Percentiles rank a stretch among this genome's conserved stretches.
These are phyloP conservation scores for Agrotis puta DNA, from an alignment of 2,888 invertebrate genomes.

Conservation along the genomic window DNA sequence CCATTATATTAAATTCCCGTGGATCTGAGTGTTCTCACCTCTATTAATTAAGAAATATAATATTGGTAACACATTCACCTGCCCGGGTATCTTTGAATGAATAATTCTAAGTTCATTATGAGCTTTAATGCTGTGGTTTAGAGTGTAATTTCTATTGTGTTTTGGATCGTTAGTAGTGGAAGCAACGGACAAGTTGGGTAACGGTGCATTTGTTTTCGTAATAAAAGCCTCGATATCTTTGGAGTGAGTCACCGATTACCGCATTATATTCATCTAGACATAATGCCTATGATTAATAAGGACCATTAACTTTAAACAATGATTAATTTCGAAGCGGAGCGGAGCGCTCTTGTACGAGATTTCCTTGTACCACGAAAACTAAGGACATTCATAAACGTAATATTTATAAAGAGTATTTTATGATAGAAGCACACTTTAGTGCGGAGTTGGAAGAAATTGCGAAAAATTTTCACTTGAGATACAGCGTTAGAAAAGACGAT, in stretches of 20 bases:
- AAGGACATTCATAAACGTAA: conserved; percentile 28
- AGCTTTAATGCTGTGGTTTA: conserved; percentile 63
- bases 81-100: conserved; percentile 62
- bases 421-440: conserved; percentile 16
- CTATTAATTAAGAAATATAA: conserved; percentile 83
- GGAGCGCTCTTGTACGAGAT: conserved; percentile 68
- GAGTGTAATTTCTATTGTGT: conserved; percentile 63
- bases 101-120: conserved; percentile 34
- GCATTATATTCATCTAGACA: conserved; percentile 85
- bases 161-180: conserved; percentile 64
- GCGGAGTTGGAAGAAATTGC: neutral
- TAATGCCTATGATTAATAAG: conserved; percentile 88
- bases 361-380: conserved; percentile 72
- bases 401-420: conserved; percentile 44
- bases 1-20: conserved; percentile 70
- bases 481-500: neutral
- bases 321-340: conserved; percentile 83
- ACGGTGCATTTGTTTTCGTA: conserved; percentile 87
- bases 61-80: conserved; percentile 84
- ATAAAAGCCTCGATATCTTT: conserved; percentile 82
- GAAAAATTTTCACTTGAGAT: conserved; percentile 2
- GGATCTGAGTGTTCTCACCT: conserved; percentile 73
- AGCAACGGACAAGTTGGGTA: conserved; percentile 75
- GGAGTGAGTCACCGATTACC: conserved; percentile 84
- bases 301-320: conserved; percentile 88